Base-by-base conservation (phyloP, 2,797 vertebrate genomes). In the Salmo trutta region DNA sequence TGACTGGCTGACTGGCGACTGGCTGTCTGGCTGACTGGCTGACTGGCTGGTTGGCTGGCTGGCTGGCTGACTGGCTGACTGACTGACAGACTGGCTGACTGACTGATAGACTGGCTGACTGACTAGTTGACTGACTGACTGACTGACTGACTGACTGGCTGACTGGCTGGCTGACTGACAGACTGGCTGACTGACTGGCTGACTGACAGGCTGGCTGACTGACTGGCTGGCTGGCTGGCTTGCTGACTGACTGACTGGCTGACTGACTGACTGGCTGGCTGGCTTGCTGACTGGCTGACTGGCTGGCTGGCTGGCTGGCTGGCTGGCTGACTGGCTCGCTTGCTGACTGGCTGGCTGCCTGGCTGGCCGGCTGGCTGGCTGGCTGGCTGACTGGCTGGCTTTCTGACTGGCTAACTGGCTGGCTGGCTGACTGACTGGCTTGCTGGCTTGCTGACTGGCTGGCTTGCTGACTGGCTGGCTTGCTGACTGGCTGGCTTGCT, bases 311-410 rank as follows among this genome's bases (percentile, higher is more conserved):
- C 1, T 29, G 27, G 2, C 27, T 29, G 27, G 0, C 27, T 3
- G 86, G 85, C 84, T 89, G 79, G 79, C 79, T 86, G 85, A 85
- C 83, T 82, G 15, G 85, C 83, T 89, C 83, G n/a, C n/a, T n/a
- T n/a, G 85, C 83, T 4, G 86, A 85, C 84, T 89, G 78, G 81
- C 79, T 86, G 85, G 85, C 83, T 82, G 4, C 84, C 84, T 89
- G 79, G 80, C 79, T 86, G 85, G 84, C 83, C 81, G 15, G 1
- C 27, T 3, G 86, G 85, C 83, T 89, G 79, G 81, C 79, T 86
- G 84, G 85, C 83, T 82, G 15, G 2, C 27, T 29, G 27, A 2
- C 27, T 3, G 86, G 85, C 84, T 89, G 79, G 81, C 79, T 3
- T n/a, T n/a, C n/a, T n/a, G n/a, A n/a, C n/a, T n/a, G n/a, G n/a